A percentile compares a stretch with the other conserved stretches of the same genome.
phyloP scores from a whole-genome alignment of 2,888 invertebrate species.

The Limenitis camilla region DNA sequence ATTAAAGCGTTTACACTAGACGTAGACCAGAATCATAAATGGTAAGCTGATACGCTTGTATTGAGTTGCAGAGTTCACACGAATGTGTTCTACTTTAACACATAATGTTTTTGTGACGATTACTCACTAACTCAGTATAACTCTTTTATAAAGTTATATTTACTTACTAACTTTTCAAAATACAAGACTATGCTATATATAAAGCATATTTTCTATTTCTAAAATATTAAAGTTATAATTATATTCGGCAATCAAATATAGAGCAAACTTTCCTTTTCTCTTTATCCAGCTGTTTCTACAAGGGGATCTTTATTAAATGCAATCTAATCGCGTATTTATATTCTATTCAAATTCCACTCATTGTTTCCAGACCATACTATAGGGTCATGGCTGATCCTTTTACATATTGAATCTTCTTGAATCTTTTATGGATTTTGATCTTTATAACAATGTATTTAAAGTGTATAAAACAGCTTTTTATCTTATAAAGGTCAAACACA shows the following conservation, averaged over 20 bases:
- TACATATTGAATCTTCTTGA: conserved; percentile 19
- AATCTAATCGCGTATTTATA: conserved; percentile 21
- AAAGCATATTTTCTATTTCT: too few relatives aligned
- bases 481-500: neutral
- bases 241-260: too few relatives aligned
- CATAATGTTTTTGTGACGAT: neutral
- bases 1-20: neutral
- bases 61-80: conserved; percentile 5
- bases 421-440: neutral
- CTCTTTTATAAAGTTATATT: too few relatives aligned
- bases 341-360: conserved; percentile 20
- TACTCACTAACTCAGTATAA: too few relatives aligned
- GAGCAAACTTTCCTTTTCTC: conserved; percentile 9
- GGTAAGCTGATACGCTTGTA: neutral
- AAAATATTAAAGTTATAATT: too few relatives aligned
- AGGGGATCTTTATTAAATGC: conserved; percentile 16
- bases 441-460: neutral
- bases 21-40: neutral
- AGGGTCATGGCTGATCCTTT: conserved; percentile 22
- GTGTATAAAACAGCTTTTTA: neutral
- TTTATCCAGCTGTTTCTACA: conserved; percentile 10
- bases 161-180: too few relatives aligned
- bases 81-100: neutral
- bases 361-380: conserved; percentile 19
- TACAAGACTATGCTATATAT: too few relatives aligned